phyloP scores from a whole-genome alignment of 1,140 invertebrate genomes.

The Drosophila serrata region DNA sequence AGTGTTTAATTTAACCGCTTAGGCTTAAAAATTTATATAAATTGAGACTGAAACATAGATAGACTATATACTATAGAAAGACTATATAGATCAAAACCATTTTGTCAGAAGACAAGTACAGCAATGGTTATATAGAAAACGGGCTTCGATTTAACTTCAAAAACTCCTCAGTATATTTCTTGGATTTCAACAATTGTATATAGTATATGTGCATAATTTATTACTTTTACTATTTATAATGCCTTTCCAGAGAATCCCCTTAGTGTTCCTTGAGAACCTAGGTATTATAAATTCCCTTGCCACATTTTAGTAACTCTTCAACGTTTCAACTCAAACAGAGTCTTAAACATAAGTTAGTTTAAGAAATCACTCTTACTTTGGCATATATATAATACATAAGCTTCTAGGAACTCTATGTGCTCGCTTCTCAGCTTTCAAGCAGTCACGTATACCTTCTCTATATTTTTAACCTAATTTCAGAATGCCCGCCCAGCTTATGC shows the following conservation, averaged over 20 bases:
- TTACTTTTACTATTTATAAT: not conserved
- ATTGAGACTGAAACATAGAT: not conserved
- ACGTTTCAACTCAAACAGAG: not conserved
- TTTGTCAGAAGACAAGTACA: not conserved
- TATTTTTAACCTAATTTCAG: conserved; percentile 14
- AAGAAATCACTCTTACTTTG: not conserved
- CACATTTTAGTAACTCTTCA: not conserved
- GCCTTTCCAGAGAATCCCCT: not conserved
- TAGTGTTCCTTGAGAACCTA: not conserved
- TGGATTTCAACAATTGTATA: not conserved
- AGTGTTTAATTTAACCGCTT: no score
- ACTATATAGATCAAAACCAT: not conserved
- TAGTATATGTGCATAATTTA: not conserved
- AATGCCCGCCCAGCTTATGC: conserved; percentile 1
- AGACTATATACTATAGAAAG: no score
- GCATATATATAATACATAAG: not conserved
- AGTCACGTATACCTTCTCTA: conserved; percentile 5
- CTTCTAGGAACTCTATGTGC: not conserved
- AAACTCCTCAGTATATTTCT: not conserved
- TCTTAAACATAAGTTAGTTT: not conserved
- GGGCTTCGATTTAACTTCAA: not conserved
- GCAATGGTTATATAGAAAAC: no score
- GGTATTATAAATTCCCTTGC: not conserved
- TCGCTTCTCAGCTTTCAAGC: not conserved
- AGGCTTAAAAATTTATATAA: no score